These are phyloP conservation scores for Myotis myotis DNA, from an alignment of 2,797 vertebrate species.

Conservation along the genomic window DNA sequence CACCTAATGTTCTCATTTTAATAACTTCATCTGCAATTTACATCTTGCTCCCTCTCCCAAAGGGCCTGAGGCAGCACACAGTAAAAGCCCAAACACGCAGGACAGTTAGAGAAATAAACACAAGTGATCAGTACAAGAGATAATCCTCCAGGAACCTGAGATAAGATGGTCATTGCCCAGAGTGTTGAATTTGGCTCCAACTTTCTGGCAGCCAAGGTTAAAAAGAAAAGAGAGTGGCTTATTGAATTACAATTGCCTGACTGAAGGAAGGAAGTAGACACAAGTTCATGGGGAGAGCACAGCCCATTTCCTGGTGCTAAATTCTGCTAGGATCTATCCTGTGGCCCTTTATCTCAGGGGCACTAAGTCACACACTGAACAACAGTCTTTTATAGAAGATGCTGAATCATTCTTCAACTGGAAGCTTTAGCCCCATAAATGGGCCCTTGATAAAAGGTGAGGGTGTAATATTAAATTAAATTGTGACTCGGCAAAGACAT, in stretches of 20 bases:
- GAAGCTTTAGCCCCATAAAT: not conserved
- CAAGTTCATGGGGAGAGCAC: not conserved
- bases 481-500: slow-evolving; percentile 37
- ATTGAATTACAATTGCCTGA: not conserved
- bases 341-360: slow-evolving; percentile 14
- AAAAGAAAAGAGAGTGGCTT: slow-evolving; percentile 30
- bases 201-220: slow-evolving; percentile 49
- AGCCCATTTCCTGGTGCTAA: not conserved
- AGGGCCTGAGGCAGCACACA: slow-evolving; percentile 3
- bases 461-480: slow-evolving; percentile 60
- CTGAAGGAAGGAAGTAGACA: not conserved
- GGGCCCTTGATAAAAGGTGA: slow-evolving; percentile 57
- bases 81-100: not conserved
- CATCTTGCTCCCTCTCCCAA: slow-evolving; percentile 26
- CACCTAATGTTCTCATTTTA: slow-evolving; percentile 27
- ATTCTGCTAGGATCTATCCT: not conserved
- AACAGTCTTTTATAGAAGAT: slow-evolving; percentile 1
- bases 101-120: slow-evolving; percentile 63
- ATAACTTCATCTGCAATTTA: slow-evolving; percentile 61
- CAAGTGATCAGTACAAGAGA: not conserved
- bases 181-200: slow-evolving; percentile 45
- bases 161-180: not conserved
- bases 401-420: slow-evolving; percentile 39
- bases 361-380: not conserved
- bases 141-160: not conserved